Base-by-base conservation (phyloP, 2,888 invertebrate genomes). In the Branchipolynoe longqiensis region DNA sequence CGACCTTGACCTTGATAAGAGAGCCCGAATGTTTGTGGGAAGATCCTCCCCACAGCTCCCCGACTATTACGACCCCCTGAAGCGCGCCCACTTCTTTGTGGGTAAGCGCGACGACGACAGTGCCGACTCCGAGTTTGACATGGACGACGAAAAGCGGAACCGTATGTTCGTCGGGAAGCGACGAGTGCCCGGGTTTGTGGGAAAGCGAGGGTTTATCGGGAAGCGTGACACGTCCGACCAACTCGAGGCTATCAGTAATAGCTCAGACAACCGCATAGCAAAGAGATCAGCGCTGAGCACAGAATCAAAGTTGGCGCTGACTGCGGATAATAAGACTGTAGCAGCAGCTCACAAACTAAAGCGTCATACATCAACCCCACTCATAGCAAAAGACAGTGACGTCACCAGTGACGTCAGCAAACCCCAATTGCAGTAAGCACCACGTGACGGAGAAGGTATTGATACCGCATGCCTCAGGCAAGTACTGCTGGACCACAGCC, bases 11-110 rank as follows among this genome's bases (percentile, higher is more conserved):
- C 54, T 36, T 22, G 84, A 84, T n/a, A 87, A 87, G 78, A 54
- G 87, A 22, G 64, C 85, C 22, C 81, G 62, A 2, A 48, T 83
- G 84, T 87, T 87, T 59, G 83, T 87, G 38, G 87, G 87, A n/a
- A 69, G 85, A 31, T 28, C 33, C 8, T n/a, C 25, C 73, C 84
- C n/a, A 31, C n/a, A 22, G 22, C 56, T n/a, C 6, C 38, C 73
- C 12, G 84, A 56, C n/a, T 62, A 73, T 38, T 69, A 48, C 36
- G 84, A 48, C 4, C 84, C 64, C 41, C 74, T 56, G 6, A 54
- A 84, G 74, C 48, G 74, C 73, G 73, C 56, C 25, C 41, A 56
- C n/a, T 84, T 56, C 56, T 69, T 54, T 38, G 84, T 84, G 8
- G 82, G 82, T 25, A 82, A 82, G 31, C 56, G 82, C n/a, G 82